Conservation (phyloP, 1,140 invertebrate genomes). For the Drosophila leontia region DNA sequence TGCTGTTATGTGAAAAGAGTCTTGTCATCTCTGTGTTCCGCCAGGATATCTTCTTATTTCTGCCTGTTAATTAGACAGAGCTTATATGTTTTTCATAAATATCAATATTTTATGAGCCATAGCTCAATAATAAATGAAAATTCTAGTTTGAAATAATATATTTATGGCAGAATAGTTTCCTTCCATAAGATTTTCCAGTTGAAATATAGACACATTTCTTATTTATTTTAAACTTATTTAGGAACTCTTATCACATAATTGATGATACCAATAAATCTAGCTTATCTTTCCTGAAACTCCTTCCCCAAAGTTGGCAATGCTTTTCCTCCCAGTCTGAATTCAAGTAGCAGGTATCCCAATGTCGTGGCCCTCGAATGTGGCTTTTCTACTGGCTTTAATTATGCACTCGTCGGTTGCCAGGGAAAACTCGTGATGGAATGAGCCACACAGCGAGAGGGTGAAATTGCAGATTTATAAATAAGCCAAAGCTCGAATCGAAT, state of each 20-base stretch:
- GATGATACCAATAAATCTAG: not conserved
- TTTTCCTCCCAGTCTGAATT: not conserved
- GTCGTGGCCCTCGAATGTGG: constrained; percentile 4
- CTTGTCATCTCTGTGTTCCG: not conserved
- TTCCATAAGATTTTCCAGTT: not conserved
- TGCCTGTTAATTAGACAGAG: not conserved
- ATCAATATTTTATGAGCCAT: not conserved
- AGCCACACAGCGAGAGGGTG: constrained; percentile 3
- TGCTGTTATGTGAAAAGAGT: constrained; percentile 43
- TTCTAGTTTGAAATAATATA: not conserved
- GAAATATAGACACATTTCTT: not conserved
- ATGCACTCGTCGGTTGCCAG: constrained; percentile 47
- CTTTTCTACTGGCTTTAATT: constrained; percentile 41
- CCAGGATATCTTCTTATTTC: not conserved
- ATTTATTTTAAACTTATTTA: not conserved
- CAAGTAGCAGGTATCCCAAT: not conserved
- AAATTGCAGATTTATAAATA: constrained; percentile 37
- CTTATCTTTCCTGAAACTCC: not conserved
- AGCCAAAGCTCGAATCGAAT: constrained; percentile 53
- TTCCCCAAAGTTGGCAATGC: not conserved
- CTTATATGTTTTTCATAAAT: not conserved
- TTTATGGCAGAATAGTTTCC: not conserved
- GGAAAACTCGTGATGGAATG: constrained; percentile 14
- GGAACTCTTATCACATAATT: not conserved
- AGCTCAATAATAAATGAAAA: not conserved